Evolutionary conservation across 2,888 invertebrate genomes (phyloP).

Genomic region (Eupithecia insigniata): DNA sequence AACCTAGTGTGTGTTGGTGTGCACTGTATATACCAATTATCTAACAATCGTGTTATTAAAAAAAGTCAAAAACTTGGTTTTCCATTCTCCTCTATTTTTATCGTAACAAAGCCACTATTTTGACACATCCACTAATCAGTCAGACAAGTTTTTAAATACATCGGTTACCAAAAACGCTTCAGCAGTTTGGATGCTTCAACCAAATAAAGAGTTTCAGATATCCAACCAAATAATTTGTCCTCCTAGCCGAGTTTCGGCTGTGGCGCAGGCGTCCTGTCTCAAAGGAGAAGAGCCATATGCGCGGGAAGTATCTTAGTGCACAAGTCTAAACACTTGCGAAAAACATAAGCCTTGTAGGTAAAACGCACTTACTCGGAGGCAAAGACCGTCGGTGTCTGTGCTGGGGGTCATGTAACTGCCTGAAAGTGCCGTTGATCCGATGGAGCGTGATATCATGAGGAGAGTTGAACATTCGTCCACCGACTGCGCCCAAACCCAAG

Average conservation of each 20-base stretch:
- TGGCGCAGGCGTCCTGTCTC: too few relatives aligned
- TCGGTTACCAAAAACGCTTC: background rate
- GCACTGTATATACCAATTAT: too few relatives aligned
- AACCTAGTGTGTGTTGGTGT: too few relatives aligned
- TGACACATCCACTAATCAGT: background rate
- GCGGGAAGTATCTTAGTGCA: too few relatives aligned
- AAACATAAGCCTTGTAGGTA: background rate
- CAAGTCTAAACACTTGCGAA: too few relatives aligned
- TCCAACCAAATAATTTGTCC: too few relatives aligned
- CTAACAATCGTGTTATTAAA: too few relatives aligned
- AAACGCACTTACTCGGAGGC: conserved; percentile 45
- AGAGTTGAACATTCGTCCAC: conserved; percentile 84
- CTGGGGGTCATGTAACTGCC: conserved; percentile 78
- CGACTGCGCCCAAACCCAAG: conserved; percentile 81
- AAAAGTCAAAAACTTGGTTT: too few relatives aligned
- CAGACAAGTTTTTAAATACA: background rate
- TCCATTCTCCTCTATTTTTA: too few relatives aligned
- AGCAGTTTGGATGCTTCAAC: background rate
- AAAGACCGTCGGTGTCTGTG: conserved; percentile 75
- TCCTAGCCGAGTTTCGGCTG: too few relatives aligned
- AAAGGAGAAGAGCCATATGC: too few relatives aligned
- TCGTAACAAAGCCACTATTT: background rate
- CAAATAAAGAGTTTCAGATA: too few relatives aligned
- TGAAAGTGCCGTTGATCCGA: conserved; percentile 80
- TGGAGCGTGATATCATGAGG: conserved; percentile 81